phyloP scores from a whole-genome alignment of 2,888 invertebrate species.

The Cerceris rybyensis region DNA sequence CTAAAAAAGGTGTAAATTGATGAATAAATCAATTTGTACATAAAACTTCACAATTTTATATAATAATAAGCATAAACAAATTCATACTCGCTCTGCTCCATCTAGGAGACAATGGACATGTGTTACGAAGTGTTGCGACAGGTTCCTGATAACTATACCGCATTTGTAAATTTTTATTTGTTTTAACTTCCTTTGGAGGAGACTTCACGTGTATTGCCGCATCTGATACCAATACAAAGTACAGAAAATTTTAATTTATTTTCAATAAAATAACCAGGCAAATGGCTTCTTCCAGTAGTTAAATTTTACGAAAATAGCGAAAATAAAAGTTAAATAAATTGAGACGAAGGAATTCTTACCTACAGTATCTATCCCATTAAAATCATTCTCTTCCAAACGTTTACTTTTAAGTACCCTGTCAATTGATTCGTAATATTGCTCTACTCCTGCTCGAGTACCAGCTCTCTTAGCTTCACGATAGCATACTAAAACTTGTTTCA shows the following conservation, averaged over 20 bases:
- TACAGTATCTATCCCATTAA: slow-evolving; percentile 77
- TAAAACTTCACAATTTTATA: background rate
- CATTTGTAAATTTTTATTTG: slow-evolving; percentile 79
- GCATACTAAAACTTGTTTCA: slow-evolving; percentile 80
- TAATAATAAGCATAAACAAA: slow-evolving; percentile 7
- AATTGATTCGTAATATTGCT: slow-evolving; percentile 79
- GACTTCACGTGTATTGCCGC: slow-evolving; percentile 72
- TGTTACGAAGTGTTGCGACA: slow-evolving; percentile 72
- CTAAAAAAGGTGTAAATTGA: slow-evolving; percentile 39
- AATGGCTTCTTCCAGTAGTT: too few relatives aligned
- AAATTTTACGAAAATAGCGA: too few relatives aligned
- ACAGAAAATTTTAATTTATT: background rate
- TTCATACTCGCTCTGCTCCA: slow-evolving; percentile 75
- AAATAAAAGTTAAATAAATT: too few relatives aligned
- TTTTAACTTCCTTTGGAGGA: slow-evolving; percentile 78
- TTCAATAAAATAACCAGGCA: background rate
- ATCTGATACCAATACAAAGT: slow-evolving; percentile 62
- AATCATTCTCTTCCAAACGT: slow-evolving; percentile 60
- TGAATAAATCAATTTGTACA: too few relatives aligned
- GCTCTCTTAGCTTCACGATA: slow-evolving; percentile 79
- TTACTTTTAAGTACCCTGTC: slow-evolving; percentile 76
- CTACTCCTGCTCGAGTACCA: slow-evolving; percentile 76
- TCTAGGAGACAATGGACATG: slow-evolving; percentile 76
- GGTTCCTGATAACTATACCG: slow-evolving; percentile 75
- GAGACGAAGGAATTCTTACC: slow-evolving; percentile 65